These are phyloP conservation scores for Ctenodactylus gundi DNA, from an alignment of 2,113 vertebrate genomes.

Conservation along the genomic window DNA sequence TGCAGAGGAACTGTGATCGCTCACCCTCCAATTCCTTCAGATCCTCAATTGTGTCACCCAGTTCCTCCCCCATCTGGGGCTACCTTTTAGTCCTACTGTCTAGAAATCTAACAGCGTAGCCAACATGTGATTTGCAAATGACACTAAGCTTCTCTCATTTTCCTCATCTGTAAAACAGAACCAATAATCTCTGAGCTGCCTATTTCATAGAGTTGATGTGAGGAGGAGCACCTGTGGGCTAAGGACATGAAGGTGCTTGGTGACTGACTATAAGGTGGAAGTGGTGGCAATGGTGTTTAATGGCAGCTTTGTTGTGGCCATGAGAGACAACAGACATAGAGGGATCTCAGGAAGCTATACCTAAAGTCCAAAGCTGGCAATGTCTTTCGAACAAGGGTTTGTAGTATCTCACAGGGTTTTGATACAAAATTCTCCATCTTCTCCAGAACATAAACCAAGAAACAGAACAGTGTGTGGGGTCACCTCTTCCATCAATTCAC, in stretches of 20 bases:
- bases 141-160: neutral
- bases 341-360: neutral
- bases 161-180: conserved; percentile 12
- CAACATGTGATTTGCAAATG: neutral
- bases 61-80: neutral
- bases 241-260: neutral
- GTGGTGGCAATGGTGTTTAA: neutral
- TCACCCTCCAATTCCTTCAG: neutral
- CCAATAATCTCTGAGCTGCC: neutral
- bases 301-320: neutral
- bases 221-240: neutral
- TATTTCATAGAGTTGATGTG: neutral
- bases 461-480: neutral
- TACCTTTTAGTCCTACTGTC: neutral
- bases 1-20: neutral
- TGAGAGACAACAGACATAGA: neutral
- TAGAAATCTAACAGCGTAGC: neutral
- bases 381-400: neutral
- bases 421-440: neutral
- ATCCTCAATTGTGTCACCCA: neutral
- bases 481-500: too few species aligned
- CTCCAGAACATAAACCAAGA: neutral
- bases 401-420: neutral
- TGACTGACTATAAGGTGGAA: neutral
- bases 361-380: neutral